These are phyloP conservation scores for Cosmia pyralina DNA, from an alignment of 2,888 invertebrate species.

Conservation along the genomic window DNA sequence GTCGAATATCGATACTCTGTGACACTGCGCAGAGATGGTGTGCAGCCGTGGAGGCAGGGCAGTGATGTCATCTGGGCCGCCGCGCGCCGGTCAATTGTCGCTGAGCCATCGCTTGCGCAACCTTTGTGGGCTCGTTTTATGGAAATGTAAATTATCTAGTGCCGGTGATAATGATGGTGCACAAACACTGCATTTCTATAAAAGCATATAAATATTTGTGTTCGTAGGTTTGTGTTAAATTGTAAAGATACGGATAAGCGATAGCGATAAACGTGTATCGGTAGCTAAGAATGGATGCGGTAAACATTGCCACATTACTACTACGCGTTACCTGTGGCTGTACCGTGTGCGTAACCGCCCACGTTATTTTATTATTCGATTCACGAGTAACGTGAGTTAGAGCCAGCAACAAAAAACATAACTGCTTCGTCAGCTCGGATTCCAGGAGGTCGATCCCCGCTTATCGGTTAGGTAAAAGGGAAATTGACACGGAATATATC, in stretches of 20 bases:
- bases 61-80: conserved; percentile 81
- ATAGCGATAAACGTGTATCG: conserved; percentile 50
- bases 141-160: conserved; percentile 57
- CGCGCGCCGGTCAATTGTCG: conserved; percentile 77
- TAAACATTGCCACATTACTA: conserved; percentile 55
- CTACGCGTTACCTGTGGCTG: too few species aligned
- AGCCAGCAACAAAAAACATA: conserved; percentile 53
- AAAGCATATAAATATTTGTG: conserved; percentile 47
- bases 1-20: conserved; percentile 58
- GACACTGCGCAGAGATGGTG: conserved; percentile 57
- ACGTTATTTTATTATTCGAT: conserved; percentile 54
- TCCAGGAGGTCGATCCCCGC: conserved; percentile 41
- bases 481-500: conserved; percentile 58
- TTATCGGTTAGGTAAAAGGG: conserved; percentile 53
- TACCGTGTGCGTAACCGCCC: conserved; percentile 55
- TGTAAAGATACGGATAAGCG: conserved; percentile 49
- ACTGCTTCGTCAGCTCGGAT: conserved; percentile 46
- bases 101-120: conserved; percentile 63
- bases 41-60: conserved; percentile 40
- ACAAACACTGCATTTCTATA: conserved; percentile 48
- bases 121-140: conserved; percentile 46
- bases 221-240: conserved; percentile 42
- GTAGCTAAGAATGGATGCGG: conserved; percentile 49
- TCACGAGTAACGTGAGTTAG: conserved; percentile 32
- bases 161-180: conserved; percentile 50